A percentile compares a stretch with the other conserved stretches of the same genome.
Conservation (phyloP, 1,140 invertebrate genomes). For the Papilio polytes region DNA sequence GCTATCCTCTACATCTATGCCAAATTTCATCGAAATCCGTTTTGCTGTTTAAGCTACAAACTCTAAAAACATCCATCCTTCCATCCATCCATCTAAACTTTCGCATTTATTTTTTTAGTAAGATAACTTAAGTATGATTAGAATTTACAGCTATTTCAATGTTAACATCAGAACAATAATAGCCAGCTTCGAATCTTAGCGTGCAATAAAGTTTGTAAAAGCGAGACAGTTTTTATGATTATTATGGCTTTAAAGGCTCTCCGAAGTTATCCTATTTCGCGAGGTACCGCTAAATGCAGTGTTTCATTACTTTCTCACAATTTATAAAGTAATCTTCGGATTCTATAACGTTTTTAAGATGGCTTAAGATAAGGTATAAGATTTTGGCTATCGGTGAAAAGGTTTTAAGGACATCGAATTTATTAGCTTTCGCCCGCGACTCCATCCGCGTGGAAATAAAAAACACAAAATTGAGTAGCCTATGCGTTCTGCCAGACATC, state of each 20-base stretch:
- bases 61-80: no score
- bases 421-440: no score
- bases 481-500: no score
- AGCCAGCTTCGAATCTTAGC: slow-evolving; percentile 31
- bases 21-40: no score
- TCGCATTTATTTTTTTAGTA: no score
- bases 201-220: slow-evolving; percentile 36
- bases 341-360: slow-evolving; percentile 30
- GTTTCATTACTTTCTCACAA: slow-evolving; percentile 39
- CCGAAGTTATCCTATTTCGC: slow-evolving; percentile 38
- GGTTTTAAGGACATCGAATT: background rate
- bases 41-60: no score
- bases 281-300: slow-evolving; percentile 39
- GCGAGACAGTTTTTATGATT: slow-evolving; percentile 40
- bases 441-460: no score
- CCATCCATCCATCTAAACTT: no score
- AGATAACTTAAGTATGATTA: background rate
- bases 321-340: slow-evolving; percentile 35
- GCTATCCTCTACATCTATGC: no score
- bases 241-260: slow-evolving; percentile 34
- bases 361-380: slow-evolving; percentile 14
- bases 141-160: slow-evolving; percentile 1
- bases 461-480: no score
- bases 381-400: background rate
- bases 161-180: slow-evolving; percentile 29